Evolutionary conservation across 2,888 invertebrate genomes (phyloP), one percentile per base, ranked within the genome.

Genomic region (Hofmannophila pseudospretella): DNA sequence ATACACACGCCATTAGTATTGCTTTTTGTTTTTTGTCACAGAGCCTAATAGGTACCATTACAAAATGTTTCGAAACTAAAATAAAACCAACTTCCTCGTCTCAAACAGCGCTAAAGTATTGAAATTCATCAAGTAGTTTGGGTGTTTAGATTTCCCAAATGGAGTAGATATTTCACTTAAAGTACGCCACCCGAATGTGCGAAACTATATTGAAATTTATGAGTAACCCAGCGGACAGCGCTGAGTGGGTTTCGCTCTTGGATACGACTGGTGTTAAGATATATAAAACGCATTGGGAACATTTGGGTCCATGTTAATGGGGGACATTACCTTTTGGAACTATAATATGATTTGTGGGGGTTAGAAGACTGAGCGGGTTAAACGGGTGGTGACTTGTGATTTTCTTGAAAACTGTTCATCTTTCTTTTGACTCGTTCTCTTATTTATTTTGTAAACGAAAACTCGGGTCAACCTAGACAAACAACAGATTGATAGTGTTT

Each of bases 121-220:
- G 68, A 60, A 68, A 72, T 75, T 74, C 71, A 73, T 75, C 71
- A 71, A 69, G 70, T 57, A 59, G 59, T 67, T 74, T 61, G 66
- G 68, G 62, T 70, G 63, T 68, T 68, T 62, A 65, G 64, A 67
- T 67, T 23, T 62, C 62, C 72, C 67, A 71, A 77, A 77, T 76
- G 77, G 74, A 59, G 71, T 51, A 69, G 67, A 78, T 77, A 77
- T 76, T 76, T 77, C 75, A 77, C 76, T 77, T 75, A 70, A 77
- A 77, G 73, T 75, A 65, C 72, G 62, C 67, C 62, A 68, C 67
- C 59, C 68, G 74, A 74, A 73, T 73, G 67, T 36, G 31, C 29
- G 70, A 8, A 30, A 37, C 28, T 69, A 73, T 68, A 78, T 78
- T 77, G 77, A 73, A 71, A 78, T 79, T 78, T 78, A 79, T 71